A percentile compares a stretch with the other conserved stretches of the same genome.
phyloP scores from a whole-genome alignment of 2,888 invertebrate genomes.

The Conus canariensis region DNA sequence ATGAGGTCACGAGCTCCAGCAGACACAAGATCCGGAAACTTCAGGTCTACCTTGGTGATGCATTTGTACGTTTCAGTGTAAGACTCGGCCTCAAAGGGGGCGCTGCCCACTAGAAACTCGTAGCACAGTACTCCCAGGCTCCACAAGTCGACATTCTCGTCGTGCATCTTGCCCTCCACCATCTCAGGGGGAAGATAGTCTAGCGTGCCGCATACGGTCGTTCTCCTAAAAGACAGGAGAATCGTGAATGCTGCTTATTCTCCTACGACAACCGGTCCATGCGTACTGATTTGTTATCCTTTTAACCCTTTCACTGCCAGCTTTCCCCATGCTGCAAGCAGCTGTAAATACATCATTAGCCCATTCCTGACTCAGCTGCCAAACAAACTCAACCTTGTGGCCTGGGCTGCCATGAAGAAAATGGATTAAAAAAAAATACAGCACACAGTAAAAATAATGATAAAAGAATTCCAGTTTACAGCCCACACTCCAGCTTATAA shows the following conservation, averaged over 20 bases:
- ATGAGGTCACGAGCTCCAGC: constrained; percentile 80
- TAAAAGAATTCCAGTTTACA: too few species aligned
- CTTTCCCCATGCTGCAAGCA: too few species aligned
- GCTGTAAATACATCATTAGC: neutral
- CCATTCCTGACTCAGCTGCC: too few species aligned
- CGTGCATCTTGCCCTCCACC: constrained; percentile 92
- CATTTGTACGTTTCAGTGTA: constrained; percentile 79
- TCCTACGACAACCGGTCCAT: neutral
- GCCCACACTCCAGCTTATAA: too few species aligned
- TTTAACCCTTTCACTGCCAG: too few species aligned
- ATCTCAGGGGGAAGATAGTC: constrained; percentile 99
- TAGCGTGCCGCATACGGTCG: constrained; percentile 95
- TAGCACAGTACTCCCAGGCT: constrained; percentile 96
- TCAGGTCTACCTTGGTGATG: constrained; percentile 78
- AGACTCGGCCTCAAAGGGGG: constrained; percentile 91
- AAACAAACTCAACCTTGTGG: too few species aligned
- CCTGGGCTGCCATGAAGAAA: too few species aligned
- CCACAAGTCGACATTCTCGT: constrained; percentile 92
- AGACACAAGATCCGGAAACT: constrained; percentile 78
- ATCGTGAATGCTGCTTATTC: too few species aligned
- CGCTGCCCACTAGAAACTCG: constrained; percentile 94
- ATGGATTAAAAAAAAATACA: too few species aligned
- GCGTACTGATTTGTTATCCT: too few species aligned
- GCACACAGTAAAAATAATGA: too few species aligned
- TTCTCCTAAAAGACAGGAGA: constrained; percentile 82